These are phyloP conservation scores for Colinus virginianus DNA, from an alignment of 2,113 vertebrate species.

Conservation along the genomic window DNA sequence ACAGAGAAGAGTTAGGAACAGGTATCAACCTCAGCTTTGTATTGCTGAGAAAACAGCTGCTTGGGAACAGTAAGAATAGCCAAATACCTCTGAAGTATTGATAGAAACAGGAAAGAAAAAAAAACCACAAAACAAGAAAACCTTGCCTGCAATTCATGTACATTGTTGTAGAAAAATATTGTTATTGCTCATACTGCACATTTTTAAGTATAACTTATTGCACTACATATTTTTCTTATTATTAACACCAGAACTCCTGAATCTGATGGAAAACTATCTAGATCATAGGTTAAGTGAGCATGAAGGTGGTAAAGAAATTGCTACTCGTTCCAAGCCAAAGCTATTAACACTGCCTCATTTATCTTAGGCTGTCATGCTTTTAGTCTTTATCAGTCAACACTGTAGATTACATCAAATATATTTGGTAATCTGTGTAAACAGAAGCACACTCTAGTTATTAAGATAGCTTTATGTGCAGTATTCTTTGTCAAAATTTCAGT, in stretches of 20 bases:
- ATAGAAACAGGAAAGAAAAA: background rate
- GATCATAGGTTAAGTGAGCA: background rate
- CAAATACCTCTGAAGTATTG: background rate
- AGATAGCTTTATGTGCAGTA: background rate
- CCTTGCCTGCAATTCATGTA: background rate
- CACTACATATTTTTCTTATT: background rate
- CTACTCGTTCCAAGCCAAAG: background rate
- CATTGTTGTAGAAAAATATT: background rate
- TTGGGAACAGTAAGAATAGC: background rate
- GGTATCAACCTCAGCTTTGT: background rate
- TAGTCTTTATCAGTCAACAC: background rate
- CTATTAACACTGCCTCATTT: constrained; percentile 18
- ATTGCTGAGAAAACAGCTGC: background rate
- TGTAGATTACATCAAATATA: background rate
- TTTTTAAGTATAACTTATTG: background rate
- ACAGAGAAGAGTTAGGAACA: background rate
- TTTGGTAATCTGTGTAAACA: background rate
- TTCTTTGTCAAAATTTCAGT: constrained; percentile 29
- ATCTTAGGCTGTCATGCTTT: background rate
- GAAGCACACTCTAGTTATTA: background rate
- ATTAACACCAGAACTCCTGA: background rate
- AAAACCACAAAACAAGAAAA: background rate
- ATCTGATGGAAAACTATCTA: constrained; percentile 2
- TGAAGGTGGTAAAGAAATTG: constrained; percentile 22
- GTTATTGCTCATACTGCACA: background rate